Base-by-base conservation (phyloP, 2,888 invertebrate species). In the Drosophila trichaetosa region DNA sequence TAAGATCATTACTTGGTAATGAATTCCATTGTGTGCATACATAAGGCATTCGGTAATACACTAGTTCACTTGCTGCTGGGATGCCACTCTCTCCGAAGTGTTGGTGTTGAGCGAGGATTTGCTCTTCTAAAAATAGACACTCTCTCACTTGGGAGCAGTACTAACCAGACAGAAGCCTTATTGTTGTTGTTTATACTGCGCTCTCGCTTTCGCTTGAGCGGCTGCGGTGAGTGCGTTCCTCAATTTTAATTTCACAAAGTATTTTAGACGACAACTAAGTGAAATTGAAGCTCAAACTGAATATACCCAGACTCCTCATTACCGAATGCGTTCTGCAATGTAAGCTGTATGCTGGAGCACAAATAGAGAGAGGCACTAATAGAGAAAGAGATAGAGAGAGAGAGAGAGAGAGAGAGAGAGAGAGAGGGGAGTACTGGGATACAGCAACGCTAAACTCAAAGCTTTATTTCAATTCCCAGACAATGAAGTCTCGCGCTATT, bases 401-500 rank as follows among this genome's bases (percentile, higher is more conserved):
- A 4, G 1, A 18, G 38, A 7, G 13, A 16, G 10, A n/a, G 5
- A n/a, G 36, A 21, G n/a, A 4, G 2, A 18, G 38, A 8, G 16
- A 16, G 10, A n/a, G 5, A n/a, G 36, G 1, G n/a, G 6, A 21
- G 3, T 13, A 46, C 13, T 13, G 42, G 13, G 4, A 21, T 13
- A 42, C 13, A 53, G 52, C n/a, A 63, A 5, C 38, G 52, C 36
- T 73, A 74, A 71, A 78, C 59, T 56, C 21, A 24, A 56, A 36
- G 31, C 34, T 67, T 73, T 60, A 69, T 61, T 70, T 68, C 36
- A 72, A 70, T 69, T 58, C 38, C 40, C 63, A 42, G 42, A 40
- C 71, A 69, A 73, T 75, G 42, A 75, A 84, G 65, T 71, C 59
- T n/a, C 42, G 34, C 46, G 53, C 40, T 29, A 16, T 31, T 40